Evolutionary conservation across 1,140 invertebrate species (phyloP), one percentile per base, ranked within the genome.

Genomic region (Onthophagus taurus): DNA sequence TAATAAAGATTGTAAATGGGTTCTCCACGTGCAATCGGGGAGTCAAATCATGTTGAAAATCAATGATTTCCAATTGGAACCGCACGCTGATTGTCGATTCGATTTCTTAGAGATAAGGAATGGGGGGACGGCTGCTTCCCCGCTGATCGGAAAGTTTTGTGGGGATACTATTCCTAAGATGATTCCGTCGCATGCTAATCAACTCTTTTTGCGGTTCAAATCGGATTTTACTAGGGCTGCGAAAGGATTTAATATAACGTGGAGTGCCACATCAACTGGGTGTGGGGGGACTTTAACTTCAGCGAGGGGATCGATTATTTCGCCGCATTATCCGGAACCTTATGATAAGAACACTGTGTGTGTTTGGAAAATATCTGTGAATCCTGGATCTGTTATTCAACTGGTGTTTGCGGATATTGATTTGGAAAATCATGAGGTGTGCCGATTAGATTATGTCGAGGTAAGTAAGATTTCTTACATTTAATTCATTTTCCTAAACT

Each of bases 81-180:
- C 19, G 4, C 55, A 51, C 34, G 29, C 44, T 4, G 63, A 69
- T 36, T 87, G 87, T 52, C 48, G 52, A n/a, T 81, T 71, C 43
- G 88, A 92, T 66, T 88, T 74, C 61, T 63, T 93, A 29, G 82
- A 88, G 70, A 79, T 92, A 42, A 85, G 86, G 52, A 88, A 89
- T 63, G 86, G 87, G 29, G 72, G 70, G 3, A 69, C 70, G 36
- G 59, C 65, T 9, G 73, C 67, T 4, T 79, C 85, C 11, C 83
- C 86, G 8, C 55, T 87, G 33, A 72, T 88, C 44, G 83, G 79
- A 8, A 80, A 68, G 63, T 85, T 68, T 56, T 90, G 87, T 60
- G 80, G 81, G 5, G 65, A 37, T 3, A 69, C 68, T 19, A 72
- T 80, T 49, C 74, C 76, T 2, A 65, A 66, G 52, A 61, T 65